Conservation (phyloP, 92 coral and sea anemone species). For the Bergia sp. region DNA sequence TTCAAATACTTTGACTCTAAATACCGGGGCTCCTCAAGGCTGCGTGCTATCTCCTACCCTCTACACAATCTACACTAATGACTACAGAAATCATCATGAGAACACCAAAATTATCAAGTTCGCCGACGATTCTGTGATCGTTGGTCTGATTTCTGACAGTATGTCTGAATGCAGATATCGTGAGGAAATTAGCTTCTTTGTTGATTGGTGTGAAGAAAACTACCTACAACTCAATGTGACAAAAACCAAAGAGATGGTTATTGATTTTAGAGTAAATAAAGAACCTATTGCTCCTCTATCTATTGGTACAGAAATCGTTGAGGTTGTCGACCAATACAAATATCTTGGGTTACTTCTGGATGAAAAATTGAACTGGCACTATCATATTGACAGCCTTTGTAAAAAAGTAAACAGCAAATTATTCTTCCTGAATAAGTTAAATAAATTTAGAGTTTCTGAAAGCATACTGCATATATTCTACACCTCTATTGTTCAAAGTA, state of each 20-base stretch:
- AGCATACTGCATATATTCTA: constrained; percentile 11
- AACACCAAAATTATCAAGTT: constrained; percentile 4
- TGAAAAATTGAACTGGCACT: constrained; percentile 9
- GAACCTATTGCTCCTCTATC: background rate
- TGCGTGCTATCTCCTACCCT: constrained; percentile 16
- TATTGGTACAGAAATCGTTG: background rate
- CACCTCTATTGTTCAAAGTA: constrained; percentile 7
- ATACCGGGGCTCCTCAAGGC: constrained; percentile 26
- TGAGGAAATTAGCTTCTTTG: background rate
- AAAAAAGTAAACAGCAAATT: constrained; percentile 25
- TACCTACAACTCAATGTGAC: constrained; percentile 1
- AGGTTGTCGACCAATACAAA: background rate
- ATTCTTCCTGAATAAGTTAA: background rate
- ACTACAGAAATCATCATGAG: constrained; percentile 11
- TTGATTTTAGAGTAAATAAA: constrained; percentile 1
- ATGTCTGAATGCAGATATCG: background rate
- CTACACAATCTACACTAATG: background rate
- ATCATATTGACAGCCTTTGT: constrained; percentile 1
- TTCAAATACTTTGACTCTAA: background rate
- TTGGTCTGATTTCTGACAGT: background rate
- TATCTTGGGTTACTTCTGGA: constrained; percentile 13
- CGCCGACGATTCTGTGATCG: constrained; percentile 19
- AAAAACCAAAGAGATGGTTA: constrained; percentile 31
- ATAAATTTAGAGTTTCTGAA: background rate
- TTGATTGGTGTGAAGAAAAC: constrained; percentile 1